Base-by-base conservation (phyloP, 2,888 invertebrate species). In the Brenthis hecate region DNA sequence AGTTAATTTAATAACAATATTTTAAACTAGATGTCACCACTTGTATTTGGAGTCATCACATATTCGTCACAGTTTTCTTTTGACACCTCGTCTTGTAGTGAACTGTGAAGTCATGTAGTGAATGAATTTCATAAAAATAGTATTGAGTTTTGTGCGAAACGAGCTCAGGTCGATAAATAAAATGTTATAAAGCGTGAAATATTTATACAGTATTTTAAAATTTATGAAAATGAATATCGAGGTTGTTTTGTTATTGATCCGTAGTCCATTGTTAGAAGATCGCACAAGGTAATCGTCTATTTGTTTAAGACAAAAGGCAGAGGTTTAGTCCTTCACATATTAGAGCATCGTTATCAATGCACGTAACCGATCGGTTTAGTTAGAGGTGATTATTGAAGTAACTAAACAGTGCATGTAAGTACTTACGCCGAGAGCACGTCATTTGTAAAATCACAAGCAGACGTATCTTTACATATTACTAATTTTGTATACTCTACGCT, bases 311-410 rank as follows among this genome's bases (percentile, higher is more conserved):
- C 90, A 91, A 91, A 90, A 91, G 89, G 85, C 83, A 76, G 76
- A 77, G 76, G 78, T 73, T 77, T 78, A 81, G 91, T 89, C 92
- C 92, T 92, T 92, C 92, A 89, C 88, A 88, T 88, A 88, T 90
- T 89, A 88, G 84, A 85, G 82, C 80, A 86, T 87, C 85, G 82
- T 85, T 91, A 89, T 88, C 86, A 89, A 87, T 89, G 89, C 88
- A 89, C 87, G 83, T 84, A 85, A 85, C 88, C 83, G 83, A 83
- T 83, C 83, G 80, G 83, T 85, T 85, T 83, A 81, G 82, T 84
- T 85, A 83, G 85, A 88, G 88, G 88, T 86, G 89, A 91, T 91
- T 91, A 91, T 85, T 84, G 85, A 84, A 84, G 84, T 88, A 87
- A 89, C 85, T 84, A 80, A 81, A 81, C 83, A 85, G 81, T 86